Base-by-base conservation (phyloP, 2,888 invertebrate species). In the Calameuta idolon region DNA sequence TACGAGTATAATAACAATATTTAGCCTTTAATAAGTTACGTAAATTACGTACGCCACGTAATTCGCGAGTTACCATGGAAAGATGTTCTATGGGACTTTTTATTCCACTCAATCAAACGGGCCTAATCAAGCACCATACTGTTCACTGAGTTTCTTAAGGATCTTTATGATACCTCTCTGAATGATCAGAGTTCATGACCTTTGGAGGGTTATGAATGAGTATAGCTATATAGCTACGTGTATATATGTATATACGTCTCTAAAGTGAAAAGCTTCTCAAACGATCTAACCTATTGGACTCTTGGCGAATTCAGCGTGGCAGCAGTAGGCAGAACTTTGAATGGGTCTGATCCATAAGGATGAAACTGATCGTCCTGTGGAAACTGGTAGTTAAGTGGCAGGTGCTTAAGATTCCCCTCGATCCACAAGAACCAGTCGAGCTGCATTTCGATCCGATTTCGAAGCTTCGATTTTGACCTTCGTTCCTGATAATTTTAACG, bases 361-460 rank as follows among this genome's bases (percentile, higher is more conserved):
- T 55, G 55, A 55, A 55, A 55, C 23, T 9, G 55, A 55, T 55
- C 55, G 55, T 55, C 55, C 81, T 80, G 79, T 80, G 82, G 85
- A 85, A 85, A 84, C 84, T 85, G 82, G 86, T 87, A 85, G 83
- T 82, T 83, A 87, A 86, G 85, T 87, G 87, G 87, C 87, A 87
- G 87, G 87, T 87, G 87, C 85, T 87, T 86, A 86, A 87, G 86
- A 87, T 87, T 86, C 86, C 82, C 86, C 84, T 82, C 83, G 83
- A 85, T 85, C 86, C 83, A 84, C 83, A 80, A 85, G 83, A 87
- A 87, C 87, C 87, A 87, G 87, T 87, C 84, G 87, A 82, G 83
- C 87, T 85, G 86, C 86, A 87, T 86, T 87, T 85, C 85, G 85
- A 85, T 86, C 85, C 83, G 82, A 85, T 86, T 75, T 68, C 74